Evolutionary conservation across 1,140 invertebrate genomes (phyloP), one percentile per base, ranked within the genome.

Genomic region (Pseudomyrmex gracilis): DNA sequence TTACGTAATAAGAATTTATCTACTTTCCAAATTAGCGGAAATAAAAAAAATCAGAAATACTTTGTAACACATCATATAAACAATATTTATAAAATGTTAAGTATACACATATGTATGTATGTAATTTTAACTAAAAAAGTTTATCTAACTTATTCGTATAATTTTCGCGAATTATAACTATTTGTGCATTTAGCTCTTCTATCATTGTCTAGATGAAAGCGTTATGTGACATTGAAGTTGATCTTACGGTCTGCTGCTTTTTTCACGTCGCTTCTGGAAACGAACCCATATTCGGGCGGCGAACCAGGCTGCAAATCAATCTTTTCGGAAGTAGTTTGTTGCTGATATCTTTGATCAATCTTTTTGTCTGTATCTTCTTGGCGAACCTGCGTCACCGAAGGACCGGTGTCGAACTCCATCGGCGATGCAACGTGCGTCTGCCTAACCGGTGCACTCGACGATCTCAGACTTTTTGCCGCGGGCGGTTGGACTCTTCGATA

Each of bases 401-500:
- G 95, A 12, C 94, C 94, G 2, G 90, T 93, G 88, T 96, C 96
- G 83, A 96, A 96, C 84, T 96, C 95, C 94, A 96, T 95, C 15
- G 96, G 96, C 1, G 95, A 95, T 15, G 94, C 84, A 12, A 95
- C 94, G 43, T 94, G 92, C 82, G 95, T 95, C 22, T 94, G 92
- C 22, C 92, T 66, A 88, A 92, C 49, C 2, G 95, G 94, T 15
- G 94, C 89, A 58, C 95, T 95, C 13, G 93, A 93, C 0, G 95
- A 95, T 53, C 89, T 91, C 86, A 90, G 53, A 68, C 87, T 45
- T 90, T 91, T 85, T 58, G 74, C 13, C 70, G 87, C 87, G 0
- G 96, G 96, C 13, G 96, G 93, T 2, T 94, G 94, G 13, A 97
- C 96, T 85, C 94, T 95, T 7, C 96, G 93, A 85, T 96, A 97